Percentiles rank a stretch among this genome's conserved stretches.
phyloP scores from a whole-genome alignment of 2,888 invertebrate species.

The Drosophila fulvimacula region DNA sequence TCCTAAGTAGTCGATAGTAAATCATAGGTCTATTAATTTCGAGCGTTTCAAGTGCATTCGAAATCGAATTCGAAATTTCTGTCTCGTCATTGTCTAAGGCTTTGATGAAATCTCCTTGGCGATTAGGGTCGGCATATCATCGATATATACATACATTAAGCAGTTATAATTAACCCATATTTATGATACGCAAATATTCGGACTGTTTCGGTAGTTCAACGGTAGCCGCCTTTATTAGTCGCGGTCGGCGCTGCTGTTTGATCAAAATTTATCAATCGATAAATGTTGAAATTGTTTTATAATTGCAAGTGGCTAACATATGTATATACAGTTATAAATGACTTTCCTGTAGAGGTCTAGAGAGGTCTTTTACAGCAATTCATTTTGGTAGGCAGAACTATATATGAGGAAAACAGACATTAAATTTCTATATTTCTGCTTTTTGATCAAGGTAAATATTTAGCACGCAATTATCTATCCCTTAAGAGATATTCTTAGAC shows the following conservation, averaged over 20 bases:
- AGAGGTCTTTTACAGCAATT: no score
- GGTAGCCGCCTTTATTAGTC: conserved; percentile 7
- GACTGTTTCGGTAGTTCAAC: conserved; percentile 4
- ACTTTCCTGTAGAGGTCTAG: background rate
- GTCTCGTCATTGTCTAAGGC: conserved; percentile 2
- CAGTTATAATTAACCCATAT: background rate
- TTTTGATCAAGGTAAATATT: conserved; percentile 23
- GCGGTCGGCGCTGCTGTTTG: conserved; percentile 5
- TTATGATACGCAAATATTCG: conserved; percentile 8
- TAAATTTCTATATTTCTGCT: background rate
- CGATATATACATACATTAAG: background rate
- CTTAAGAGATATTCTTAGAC: background rate
- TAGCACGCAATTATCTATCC: conserved; percentile 25
- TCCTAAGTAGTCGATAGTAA: conserved; percentile 4
- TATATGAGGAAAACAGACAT: background rate
- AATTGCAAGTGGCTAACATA: no score
- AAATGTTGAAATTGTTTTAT: background rate
- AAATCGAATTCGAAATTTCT: background rate
- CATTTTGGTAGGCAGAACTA: no score
- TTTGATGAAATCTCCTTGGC: background rate
- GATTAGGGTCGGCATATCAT: conserved; percentile 26
- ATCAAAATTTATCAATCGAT: background rate
- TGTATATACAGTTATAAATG: background rate
- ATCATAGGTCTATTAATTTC: conserved; percentile 2
- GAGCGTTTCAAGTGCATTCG: background rate